Evolutionary conservation across 2,797 vertebrate genomes (phyloP).

Genomic region (Simalia tracyae): DNA sequence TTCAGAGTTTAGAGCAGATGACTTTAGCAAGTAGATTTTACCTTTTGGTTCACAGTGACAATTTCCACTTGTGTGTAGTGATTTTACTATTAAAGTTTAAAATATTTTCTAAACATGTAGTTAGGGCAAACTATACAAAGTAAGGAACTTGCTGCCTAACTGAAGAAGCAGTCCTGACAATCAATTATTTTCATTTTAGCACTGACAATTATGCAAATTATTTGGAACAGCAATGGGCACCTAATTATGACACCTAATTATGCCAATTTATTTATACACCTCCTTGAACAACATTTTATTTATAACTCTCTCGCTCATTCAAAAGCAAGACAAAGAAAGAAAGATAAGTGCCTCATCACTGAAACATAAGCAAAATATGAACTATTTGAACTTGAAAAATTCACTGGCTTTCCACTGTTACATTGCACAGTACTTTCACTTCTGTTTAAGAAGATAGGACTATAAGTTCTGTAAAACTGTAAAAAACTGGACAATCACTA

Average conservation of each 20-base stretch:
- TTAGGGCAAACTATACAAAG: constrained; percentile 64
- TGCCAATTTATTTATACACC: constrained; percentile 73
- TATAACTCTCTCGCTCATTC: constrained; percentile 65
- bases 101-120: constrained; percentile 74
- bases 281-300: constrained; percentile 73
- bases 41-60: constrained; percentile 32
- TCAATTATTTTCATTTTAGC: constrained; percentile 74
- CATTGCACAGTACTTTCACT: background rate
- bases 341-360: constrained; percentile 50
- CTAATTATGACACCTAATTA: constrained; percentile 77
- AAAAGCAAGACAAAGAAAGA: constrained; percentile 64
- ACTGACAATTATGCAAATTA: constrained; percentile 75
- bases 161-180: constrained; percentile 67
- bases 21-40: constrained; percentile 10
- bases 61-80: constrained; percentile 42
- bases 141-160: constrained; percentile 61
- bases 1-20: constrained; percentile 28
- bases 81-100: constrained; percentile 62
- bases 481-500: background rate
- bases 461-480: background rate
- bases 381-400: constrained; percentile 50
- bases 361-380: constrained; percentile 37
- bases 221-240: constrained; percentile 73
- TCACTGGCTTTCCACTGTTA: background rate
- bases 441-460: background rate